phyloP scores from a whole-genome alignment of 2,113 vertebrate genomes.

The Perca fluviatilis region DNA sequence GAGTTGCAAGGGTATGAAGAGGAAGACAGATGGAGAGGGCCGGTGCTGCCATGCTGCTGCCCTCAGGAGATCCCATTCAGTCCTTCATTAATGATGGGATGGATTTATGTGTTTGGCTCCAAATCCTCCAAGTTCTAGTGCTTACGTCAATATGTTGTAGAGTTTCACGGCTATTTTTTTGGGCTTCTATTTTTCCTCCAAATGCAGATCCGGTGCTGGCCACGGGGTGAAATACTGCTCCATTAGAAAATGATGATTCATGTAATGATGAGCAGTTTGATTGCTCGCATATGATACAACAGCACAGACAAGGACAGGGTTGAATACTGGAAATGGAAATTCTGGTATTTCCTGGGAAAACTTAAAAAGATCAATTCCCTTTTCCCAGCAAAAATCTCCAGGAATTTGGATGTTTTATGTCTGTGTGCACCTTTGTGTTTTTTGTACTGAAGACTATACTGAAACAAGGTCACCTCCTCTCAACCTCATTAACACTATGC shows the following conservation, averaged over 20 bases:
- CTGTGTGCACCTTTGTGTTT: background rate
- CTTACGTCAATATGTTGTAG: conserved; percentile 31
- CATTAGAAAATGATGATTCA: conserved; percentile 10
- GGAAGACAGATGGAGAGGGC: conserved; percentile 57
- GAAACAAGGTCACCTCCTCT: background rate
- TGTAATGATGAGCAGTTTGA: background rate
- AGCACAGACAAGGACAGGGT: background rate
- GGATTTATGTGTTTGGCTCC: conserved; percentile 63
- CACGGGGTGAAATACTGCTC: background rate
- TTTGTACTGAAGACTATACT: background rate
- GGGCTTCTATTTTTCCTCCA: conserved; percentile 15
- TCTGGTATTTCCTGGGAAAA: background rate
- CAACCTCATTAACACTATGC: background rate
- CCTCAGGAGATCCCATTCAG: conserved; percentile 60
- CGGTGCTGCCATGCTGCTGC: conserved; percentile 44
- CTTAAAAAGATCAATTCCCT: background rate
- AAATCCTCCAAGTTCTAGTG: conserved; percentile 39
- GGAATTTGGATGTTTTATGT: background rate
- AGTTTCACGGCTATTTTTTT: conserved; percentile 45
- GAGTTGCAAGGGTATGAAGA: conserved; percentile 38
- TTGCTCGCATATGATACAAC: background rate
- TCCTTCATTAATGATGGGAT: conserved; percentile 61
- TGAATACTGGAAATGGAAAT: background rate
- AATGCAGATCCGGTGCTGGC: background rate
- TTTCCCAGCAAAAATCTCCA: background rate